Evolutionary conservation across 2,797 vertebrate genomes (phyloP).

Genomic region (Chrysolophus pictus): DNA sequence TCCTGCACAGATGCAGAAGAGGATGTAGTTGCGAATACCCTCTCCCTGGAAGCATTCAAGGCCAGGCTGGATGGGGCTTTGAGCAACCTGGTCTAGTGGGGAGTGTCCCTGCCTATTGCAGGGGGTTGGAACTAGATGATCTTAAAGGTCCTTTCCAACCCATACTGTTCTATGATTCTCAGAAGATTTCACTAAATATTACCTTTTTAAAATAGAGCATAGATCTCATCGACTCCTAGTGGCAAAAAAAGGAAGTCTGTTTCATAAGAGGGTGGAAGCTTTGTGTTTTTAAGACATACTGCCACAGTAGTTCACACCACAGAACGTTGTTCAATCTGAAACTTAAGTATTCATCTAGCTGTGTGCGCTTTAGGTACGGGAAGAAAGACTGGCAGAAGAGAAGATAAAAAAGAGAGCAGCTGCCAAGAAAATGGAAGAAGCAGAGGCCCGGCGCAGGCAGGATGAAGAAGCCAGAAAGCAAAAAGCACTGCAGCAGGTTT

Average conservation of each 20-base stretch:
- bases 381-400: constrained; percentile 83
- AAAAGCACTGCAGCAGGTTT: constrained; percentile 77
- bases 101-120: no score
- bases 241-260: background rate
- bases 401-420: constrained; percentile 78
- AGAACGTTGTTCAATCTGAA: no score
- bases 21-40: no score
- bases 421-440: constrained; percentile 80
- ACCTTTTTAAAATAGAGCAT: background rate
- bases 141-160: no score
- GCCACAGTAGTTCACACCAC: rapidly evolving
- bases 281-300: background rate
- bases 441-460: constrained; percentile 79
- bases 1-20: background rate
- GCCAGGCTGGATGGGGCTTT: no score
- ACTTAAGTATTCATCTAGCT: rapidly evolving
- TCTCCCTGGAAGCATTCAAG: no score
- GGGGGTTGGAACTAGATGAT: no score
- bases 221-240: background rate
- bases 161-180: no score
- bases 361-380: constrained; percentile 74
- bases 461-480: constrained; percentile 87
- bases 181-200: background rate
- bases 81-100: no score
- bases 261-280: rapidly evolving